Base-by-base conservation (phyloP, 2,888 invertebrate species). In the Trissoscelio sp. region DNA sequence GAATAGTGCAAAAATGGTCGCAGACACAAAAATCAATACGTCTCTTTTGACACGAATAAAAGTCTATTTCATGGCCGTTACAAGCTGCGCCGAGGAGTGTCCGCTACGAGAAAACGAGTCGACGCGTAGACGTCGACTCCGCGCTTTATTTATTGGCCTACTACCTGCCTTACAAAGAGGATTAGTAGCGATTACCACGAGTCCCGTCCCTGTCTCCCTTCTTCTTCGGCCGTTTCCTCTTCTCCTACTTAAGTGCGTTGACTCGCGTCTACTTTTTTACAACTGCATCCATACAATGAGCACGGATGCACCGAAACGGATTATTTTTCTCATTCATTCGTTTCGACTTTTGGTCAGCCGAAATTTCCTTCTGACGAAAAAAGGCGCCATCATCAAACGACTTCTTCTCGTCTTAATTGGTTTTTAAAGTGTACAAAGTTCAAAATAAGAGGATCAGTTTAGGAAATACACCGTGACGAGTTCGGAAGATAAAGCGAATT, bases 161-260 rank as follows among this genome's bases (percentile, higher is more conserved):
- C 81, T 78, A 81, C 77, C 81, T 81, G 74, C 81, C 78, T 74
- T 81, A 78, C 78, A 81, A 79, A 81, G 78, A 72, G 77, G 77
- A 81, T 81, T 81, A 81, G 81, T 55, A 77, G 67, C 81, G 81
- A 81, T 81, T 81, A 81, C 81, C 72, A 72, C 72, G 62, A 72
- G 39, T 48, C 44, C 48, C 48, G 31, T 42, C 31, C 39, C 39
- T 16, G 22, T 22, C 55, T 16, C 57, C 11, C n/a, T n/a, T n/a
- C 24, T 31, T 22, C 44, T 7, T 18, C 31, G 24, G 0, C 48
- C 55, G 22, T 44, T 46, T 42, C 31, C 39, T 48, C 22, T 37
- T 22, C 55, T 16, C 57, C 11, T 14, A 28, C 42, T n/a, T 24
- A 12, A 46, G 62, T 62, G 44, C 80, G 64, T 75, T 64, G 74